Evolutionary conservation across 2,888 invertebrate species (phyloP).

Genomic region (Volucella bombylans): DNA sequence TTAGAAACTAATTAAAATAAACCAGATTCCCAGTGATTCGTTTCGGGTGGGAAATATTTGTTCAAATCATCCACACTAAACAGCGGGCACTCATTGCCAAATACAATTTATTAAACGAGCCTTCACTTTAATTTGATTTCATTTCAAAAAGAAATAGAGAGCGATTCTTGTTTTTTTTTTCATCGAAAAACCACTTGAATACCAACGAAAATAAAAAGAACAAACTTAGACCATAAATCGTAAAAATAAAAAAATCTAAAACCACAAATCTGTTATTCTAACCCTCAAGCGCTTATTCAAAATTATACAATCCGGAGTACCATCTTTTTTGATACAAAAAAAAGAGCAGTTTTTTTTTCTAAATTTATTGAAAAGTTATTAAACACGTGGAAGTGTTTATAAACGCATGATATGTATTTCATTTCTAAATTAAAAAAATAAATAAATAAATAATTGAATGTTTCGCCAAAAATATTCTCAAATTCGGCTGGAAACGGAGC

Average conservation of each 20-base stretch:
- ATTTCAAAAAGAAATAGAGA: constrained; percentile 23
- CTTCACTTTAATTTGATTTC: constrained; percentile 30
- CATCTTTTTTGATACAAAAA: background rate
- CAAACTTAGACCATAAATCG: background rate
- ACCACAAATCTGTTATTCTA: constrained; percentile 1
- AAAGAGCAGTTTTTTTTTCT: background rate
- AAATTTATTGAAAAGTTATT: constrained; percentile 25
- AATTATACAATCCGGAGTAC: constrained; percentile 1
- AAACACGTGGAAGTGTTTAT: constrained; percentile 48
- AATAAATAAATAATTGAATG: background rate
- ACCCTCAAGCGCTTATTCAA: constrained; percentile 9
- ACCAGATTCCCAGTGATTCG: too few species aligned
- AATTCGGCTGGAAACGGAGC: background rate
- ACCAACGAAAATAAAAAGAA: background rate
- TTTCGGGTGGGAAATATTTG: background rate
- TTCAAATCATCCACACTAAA: background rate
- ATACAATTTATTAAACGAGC: constrained; percentile 39
- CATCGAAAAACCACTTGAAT: constrained; percentile 31
- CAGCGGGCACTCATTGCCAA: background rate
- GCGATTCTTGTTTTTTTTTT: constrained; percentile 7
- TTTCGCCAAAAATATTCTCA: background rate
- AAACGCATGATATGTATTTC: constrained; percentile 8
- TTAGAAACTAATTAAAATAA: too few species aligned
- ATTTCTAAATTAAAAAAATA: background rate
- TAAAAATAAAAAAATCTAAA: background rate